phyloP scores from a whole-genome alignment of 2,797 vertebrate species.

The Melanogrammus aeglefinus region DNA sequence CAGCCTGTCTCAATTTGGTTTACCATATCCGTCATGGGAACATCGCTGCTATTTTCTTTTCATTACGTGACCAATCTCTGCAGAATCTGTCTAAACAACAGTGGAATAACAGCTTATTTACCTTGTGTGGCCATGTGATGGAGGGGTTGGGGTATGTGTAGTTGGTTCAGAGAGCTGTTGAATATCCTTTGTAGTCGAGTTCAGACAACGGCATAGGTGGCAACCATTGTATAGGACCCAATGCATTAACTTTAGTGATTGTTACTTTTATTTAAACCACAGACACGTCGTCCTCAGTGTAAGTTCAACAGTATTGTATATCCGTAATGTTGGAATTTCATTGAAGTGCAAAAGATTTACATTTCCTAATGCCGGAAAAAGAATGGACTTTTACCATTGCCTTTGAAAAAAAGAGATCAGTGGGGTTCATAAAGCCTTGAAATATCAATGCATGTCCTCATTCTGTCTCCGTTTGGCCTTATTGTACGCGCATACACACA shows the following conservation, averaged over 20 bases:
- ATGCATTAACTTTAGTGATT: neutral
- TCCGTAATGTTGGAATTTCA: neutral
- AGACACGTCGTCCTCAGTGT: neutral
- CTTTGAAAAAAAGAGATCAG: neutral
- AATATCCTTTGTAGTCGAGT: constrained; percentile 45
- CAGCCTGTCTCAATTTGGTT: constrained; percentile 62
- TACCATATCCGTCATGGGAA: constrained; percentile 78
- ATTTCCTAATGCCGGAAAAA: neutral
- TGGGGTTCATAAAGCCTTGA: neutral
- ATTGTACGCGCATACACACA: neutral
- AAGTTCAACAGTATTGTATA: neutral
- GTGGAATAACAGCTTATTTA: constrained; percentile 77
- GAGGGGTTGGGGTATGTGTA: constrained; percentile 40
- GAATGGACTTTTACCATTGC: neutral
- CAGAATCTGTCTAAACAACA: constrained; percentile 73
- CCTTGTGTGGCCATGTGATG: constrained; percentile 63
- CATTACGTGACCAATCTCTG: constrained; percentile 73
- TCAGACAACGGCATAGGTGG: constrained; percentile 38
- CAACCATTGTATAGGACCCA: neutral
- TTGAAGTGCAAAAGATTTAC: neutral
- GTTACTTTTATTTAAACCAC: neutral
- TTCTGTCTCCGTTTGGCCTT: neutral
- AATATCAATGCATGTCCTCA: neutral
- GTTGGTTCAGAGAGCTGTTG: constrained; percentile 28
- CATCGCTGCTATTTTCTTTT: constrained; percentile 80